Base-by-base conservation (phyloP, 2,797 vertebrate genomes). In the Triplophysa yarkandensis region DNA sequence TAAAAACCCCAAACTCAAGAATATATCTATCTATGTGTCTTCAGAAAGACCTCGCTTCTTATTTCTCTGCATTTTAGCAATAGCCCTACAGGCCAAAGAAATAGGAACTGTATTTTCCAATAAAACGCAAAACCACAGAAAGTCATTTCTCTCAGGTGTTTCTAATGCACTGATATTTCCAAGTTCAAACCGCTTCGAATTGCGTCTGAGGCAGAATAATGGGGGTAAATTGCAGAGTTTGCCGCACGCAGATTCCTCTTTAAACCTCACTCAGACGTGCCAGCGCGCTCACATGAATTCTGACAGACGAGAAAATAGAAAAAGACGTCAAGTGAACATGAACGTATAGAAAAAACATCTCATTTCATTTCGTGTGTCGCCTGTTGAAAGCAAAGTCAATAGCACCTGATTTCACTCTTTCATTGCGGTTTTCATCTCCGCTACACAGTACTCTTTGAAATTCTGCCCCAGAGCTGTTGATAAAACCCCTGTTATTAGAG, bases 141-240 rank as follows among this genome's bases (percentile, higher is more conserved):
- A 60, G 28, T 28, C 28, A 39, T 50, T n/a, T 19, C 30, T 50
- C n/a, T 71, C 61, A 62, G 69, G 30, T 61, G 30, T 62, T 62
- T 71, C 57, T 28, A 46, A 34, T 9, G 30, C 10, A 1, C 19
- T 71, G 69, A 62, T 57, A 71, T 71, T 71, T 71, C 21, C 39
- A 44, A 14, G n/a, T 71, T 62, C 34, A 34, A 62, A 46, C 58
- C 36, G 69, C 69, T 52, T 50, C 48, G 41, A 8, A n/a, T 44
- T 62, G 43, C 27, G 44, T 62, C 57, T 39, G 21, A 50, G 21
- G 43, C 16, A 62, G 44, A 62, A 62, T 62, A 71, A 71, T 62
- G 44, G 62, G 44, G 44, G 58, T 39, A 62, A 62, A 62, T 71
- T 41, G 23, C 23, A 39, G 32, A 10, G 10, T 63, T 62, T 52